Conservation (phyloP, 2,797 vertebrate genomes). For the Enteromius afrohamiltoni region DNA sequence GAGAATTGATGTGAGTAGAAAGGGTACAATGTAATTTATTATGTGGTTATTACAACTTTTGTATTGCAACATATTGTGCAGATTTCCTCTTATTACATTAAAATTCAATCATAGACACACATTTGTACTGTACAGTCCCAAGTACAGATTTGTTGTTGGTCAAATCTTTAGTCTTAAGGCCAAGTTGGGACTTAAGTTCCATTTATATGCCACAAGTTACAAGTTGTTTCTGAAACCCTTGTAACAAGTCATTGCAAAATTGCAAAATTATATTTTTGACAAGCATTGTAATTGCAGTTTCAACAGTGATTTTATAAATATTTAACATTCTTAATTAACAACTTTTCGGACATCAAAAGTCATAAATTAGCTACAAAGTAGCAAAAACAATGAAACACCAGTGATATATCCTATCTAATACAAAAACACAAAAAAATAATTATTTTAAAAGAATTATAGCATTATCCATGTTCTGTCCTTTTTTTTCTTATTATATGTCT, state of each 20-base stretch:
- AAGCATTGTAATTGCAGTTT: too few relatives aligned
- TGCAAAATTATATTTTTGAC: background rate
- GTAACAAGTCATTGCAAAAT: background rate
- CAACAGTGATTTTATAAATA: background rate
- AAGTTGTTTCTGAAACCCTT: background rate
- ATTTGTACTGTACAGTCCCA: background rate
- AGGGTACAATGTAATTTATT: background rate
- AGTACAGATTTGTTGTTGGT: background rate
- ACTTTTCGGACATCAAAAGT: too few relatives aligned
- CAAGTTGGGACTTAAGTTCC: background rate
- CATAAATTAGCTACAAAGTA: too few relatives aligned
- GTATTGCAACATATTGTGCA: background rate
- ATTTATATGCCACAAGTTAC: background rate
- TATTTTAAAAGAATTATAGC: too few relatives aligned
- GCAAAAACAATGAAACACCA: too few relatives aligned
- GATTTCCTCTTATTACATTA: background rate
- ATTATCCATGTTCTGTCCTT: too few relatives aligned
- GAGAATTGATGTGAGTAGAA: constrained; percentile 88
- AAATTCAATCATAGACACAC: background rate
- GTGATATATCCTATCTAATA: too few relatives aligned
- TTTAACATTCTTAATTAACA: too few relatives aligned
- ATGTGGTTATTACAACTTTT: background rate
- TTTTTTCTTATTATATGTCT: background rate
- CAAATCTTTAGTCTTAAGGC: background rate
- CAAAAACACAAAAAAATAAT: too few relatives aligned